These are phyloP conservation scores for Nyctibius grandis DNA, from an alignment of 2,797 vertebrate species.

Conservation along the genomic window DNA sequence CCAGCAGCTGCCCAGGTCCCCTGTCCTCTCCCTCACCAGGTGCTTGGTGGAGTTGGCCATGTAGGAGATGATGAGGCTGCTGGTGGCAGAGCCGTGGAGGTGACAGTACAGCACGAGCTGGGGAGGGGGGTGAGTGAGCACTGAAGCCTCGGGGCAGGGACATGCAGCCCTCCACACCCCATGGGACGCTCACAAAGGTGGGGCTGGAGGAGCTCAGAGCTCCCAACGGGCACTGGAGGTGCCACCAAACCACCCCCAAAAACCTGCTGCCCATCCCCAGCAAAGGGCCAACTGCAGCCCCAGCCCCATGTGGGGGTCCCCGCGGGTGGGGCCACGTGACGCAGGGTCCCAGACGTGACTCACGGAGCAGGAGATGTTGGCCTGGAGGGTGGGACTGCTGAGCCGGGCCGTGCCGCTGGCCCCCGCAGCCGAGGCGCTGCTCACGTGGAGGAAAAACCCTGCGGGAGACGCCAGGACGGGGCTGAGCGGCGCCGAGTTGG, in stretches of 20 bases:
- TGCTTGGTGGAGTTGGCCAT: not conserved
- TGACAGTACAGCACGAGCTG: constrained; percentile 89
- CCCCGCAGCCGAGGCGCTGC: not conserved
- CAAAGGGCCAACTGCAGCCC: not conserved
- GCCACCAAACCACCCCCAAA: not conserved
- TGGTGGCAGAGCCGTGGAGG: constrained; percentile 80
- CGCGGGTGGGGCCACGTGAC: not conserved
- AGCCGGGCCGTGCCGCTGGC: not conserved
- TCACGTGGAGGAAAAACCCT: constrained; percentile 82
- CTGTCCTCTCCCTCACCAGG: constrained; percentile 73
- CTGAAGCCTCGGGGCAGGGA: not conserved
- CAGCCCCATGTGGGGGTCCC: not conserved
- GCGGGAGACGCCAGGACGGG: not conserved
- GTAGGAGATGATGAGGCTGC: constrained; percentile 65
- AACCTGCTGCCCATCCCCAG: not conserved
- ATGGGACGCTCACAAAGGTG: not conserved
- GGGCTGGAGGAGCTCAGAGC: not conserved
- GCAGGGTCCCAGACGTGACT: not conserved
- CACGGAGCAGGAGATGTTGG: constrained; percentile 78
- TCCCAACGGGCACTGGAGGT: not conserved
- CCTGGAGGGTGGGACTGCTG: constrained; percentile 72
- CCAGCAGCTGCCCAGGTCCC: constrained; percentile 85
- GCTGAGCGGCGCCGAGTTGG: not conserved
- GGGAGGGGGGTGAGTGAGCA: not conserved
- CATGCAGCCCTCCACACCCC: not conserved